Conservation (phyloP, 1,140 invertebrate genomes). For the Heliothis subflexa region DNA sequence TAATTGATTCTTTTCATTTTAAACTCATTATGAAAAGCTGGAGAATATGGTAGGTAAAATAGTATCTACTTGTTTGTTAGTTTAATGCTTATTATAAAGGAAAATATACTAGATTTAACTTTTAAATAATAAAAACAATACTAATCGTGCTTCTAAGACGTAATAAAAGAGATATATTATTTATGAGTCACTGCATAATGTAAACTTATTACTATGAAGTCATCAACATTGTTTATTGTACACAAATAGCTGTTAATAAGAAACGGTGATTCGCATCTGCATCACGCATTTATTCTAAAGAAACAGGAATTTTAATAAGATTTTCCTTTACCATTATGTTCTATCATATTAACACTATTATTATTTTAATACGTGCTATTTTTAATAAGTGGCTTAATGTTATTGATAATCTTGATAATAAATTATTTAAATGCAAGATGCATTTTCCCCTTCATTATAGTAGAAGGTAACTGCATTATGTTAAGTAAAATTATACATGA, state of each 20-base stretch:
- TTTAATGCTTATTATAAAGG: neutral
- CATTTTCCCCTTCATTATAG: neutral
- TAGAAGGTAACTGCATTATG: too few species aligned
- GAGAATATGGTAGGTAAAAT: too few species aligned
- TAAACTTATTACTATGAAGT: constrained; percentile 28
- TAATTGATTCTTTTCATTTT: too few species aligned
- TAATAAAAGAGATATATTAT: constrained; percentile 11
- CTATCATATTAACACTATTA: neutral
- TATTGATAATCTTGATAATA: neutral
- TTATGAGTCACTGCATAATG: constrained; percentile 26
- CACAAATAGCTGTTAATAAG: constrained; percentile 8
- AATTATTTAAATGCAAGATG: neutral
- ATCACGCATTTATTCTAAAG: neutral
- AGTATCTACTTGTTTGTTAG: too few species aligned
- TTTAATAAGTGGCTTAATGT: neutral
- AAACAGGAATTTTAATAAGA: constrained; percentile 22
- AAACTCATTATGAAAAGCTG: neutral
- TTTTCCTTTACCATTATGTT: constrained; percentile 5
- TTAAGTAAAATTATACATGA: too few species aligned
- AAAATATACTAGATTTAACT: neutral
- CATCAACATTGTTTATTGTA: constrained; percentile 27
- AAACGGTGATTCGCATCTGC: constrained; percentile 22
- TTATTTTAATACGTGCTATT: constrained; percentile 2
- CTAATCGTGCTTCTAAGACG: neutral
- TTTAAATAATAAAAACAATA: constrained; percentile 16